Conservation (phyloP, 2,113 vertebrate genomes). For the Procapra przewalskii region DNA sequence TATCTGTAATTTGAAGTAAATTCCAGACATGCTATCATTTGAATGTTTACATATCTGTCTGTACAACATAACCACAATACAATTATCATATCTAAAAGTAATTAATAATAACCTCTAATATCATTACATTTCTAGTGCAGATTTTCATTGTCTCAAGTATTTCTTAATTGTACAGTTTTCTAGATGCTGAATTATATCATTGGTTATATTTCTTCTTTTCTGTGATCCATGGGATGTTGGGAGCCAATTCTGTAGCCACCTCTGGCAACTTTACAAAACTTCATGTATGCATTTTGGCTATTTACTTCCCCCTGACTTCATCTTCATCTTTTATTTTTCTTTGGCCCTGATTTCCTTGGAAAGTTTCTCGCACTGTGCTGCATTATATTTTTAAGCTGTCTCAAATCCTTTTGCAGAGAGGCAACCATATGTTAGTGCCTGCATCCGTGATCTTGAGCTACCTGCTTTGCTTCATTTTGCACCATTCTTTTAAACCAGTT, state of each 20-base stretch:
- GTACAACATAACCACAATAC: background rate
- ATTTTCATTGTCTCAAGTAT: background rate
- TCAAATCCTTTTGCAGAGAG: background rate
- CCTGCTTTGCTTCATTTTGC: background rate
- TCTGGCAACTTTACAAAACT: background rate
- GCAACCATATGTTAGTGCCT: background rate
- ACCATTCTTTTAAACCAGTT: background rate
- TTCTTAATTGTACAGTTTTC: background rate
- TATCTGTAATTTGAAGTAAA: slow-evolving; percentile 31
- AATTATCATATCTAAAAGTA: background rate
- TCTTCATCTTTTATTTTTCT: background rate
- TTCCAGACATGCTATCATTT: background rate
- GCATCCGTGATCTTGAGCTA: background rate
- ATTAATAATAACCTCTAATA: background rate
- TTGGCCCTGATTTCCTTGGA: background rate
- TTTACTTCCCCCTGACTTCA: background rate
- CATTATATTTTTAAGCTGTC: background rate
- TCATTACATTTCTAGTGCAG: background rate
- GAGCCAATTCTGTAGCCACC: background rate
- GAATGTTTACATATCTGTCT: background rate
- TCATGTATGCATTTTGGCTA: background rate
- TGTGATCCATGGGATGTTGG: background rate
- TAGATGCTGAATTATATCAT: background rate
- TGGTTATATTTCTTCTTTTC: background rate
- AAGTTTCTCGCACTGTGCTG: background rate